Conservation (phyloP, 2,113 vertebrate genomes). For the Chaetorhynchus papuensis region DNA sequence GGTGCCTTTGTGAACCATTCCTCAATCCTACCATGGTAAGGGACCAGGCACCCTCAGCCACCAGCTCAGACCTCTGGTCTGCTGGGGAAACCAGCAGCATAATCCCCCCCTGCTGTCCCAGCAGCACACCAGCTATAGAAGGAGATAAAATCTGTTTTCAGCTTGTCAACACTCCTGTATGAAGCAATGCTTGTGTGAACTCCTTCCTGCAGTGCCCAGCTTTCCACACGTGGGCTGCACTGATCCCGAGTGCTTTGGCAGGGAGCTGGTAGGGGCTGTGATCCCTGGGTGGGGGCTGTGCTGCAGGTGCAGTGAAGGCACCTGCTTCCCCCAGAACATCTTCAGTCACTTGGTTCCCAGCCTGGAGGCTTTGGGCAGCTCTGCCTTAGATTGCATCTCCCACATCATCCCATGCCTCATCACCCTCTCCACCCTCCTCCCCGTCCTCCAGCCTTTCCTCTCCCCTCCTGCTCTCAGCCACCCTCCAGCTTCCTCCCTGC, state of each 20-base stretch:
- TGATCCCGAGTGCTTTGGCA: not conserved
- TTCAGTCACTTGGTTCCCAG: not conserved
- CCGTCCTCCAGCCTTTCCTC: not conserved
- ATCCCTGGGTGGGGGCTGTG: not conserved
- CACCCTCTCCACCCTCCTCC: not conserved
- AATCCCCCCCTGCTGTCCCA: not conserved
- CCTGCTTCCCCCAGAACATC: not conserved
- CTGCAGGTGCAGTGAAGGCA: not conserved
- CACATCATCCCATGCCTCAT: not conserved
- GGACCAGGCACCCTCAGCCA: not conserved
- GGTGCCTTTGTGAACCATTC: not conserved
- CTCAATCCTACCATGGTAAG: not conserved
- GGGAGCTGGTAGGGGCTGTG: not conserved
- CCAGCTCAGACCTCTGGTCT: not conserved
- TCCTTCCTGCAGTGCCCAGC: not conserved
- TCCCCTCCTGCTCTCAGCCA: not conserved
- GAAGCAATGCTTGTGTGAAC: not conserved
- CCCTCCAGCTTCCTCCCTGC: not conserved
- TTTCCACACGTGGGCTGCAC: not conserved
- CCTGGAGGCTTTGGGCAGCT: not conserved
- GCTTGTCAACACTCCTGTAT: not conserved
- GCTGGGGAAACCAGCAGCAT: not conserved
- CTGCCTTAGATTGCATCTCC: not conserved
- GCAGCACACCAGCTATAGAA: not conserved
- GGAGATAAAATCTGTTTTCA: not conserved